phyloP scores from a whole-genome alignment of 2,888 invertebrate species.

The Drepanosiphum platanoidis region DNA sequence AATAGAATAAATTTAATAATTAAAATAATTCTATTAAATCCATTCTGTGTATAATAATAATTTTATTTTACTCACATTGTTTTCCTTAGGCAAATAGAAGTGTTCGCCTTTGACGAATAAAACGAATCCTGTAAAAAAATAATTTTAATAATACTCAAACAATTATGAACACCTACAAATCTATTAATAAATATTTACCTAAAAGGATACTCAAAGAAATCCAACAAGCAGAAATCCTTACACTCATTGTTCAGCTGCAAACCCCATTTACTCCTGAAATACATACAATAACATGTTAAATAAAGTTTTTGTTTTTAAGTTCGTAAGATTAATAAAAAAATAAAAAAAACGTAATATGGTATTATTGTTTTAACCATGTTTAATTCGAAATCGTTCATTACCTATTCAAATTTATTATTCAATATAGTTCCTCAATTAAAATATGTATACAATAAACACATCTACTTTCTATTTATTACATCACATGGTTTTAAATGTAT shows the following conservation, averaged over 20 bases:
- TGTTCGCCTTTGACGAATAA: slow-evolving; percentile 47
- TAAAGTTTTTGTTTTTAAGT: not conserved
- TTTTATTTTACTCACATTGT: slow-evolving; percentile 27
- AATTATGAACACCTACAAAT: not conserved
- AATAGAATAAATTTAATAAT: not conserved
- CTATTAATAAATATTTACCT: slow-evolving; percentile 31
- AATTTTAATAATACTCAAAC: not conserved
- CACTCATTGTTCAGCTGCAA: slow-evolving; percentile 45
- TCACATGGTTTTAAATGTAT: not conserved
- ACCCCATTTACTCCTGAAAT: slow-evolving; percentile 61
- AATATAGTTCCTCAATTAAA: not conserved
- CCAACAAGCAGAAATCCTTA: slow-evolving; percentile 42
- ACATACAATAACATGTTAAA: not conserved
- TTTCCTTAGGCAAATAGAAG: slow-evolving; percentile 52
- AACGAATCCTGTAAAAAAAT: slow-evolving; percentile 26
- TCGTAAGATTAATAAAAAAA: not conserved
- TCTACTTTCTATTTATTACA: not conserved
- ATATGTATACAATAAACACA: not conserved
- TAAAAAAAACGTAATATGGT: not conserved
- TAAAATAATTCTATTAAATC: not conserved
- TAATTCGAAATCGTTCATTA: not conserved
- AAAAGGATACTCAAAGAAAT: slow-evolving; percentile 43
- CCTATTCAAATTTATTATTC: not conserved
- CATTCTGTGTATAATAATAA: not conserved
- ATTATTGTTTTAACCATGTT: not conserved